Percentiles rank a stretch among this genome's conserved stretches.
Evolutionary conservation across 64 coral and sea anemone species (phyloP).

Genomic region (Actinia equina): DNA sequence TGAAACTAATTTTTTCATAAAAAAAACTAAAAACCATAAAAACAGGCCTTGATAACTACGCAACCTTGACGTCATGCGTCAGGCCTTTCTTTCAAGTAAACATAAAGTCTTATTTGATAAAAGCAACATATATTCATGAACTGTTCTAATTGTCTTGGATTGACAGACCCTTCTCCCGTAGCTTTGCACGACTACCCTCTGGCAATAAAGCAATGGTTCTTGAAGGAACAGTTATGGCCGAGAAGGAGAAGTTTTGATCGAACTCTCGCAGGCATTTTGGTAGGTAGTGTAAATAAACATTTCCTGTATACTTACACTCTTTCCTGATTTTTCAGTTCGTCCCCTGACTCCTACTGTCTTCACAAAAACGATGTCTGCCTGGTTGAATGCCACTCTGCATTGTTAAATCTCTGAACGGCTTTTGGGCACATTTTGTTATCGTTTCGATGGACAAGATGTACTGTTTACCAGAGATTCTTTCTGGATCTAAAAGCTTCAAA

Average conservation of each 20-base stretch:
- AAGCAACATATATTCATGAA: too few relatives aligned
- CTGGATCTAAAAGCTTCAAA: not conserved
- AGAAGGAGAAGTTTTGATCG: not conserved
- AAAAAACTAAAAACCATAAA: too few relatives aligned
- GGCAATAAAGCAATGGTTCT: too few relatives aligned
- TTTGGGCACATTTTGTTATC: slow-evolving; percentile 41
- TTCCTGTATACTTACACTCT: slow-evolving; percentile 18
- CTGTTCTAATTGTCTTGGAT: too few relatives aligned
- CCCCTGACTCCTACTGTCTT: slow-evolving; percentile 22
- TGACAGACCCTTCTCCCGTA: too few relatives aligned
- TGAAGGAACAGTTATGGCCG: not conserved
- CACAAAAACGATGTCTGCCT: not conserved
- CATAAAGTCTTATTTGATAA: too few relatives aligned
- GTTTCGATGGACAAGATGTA: slow-evolving; percentile 46
- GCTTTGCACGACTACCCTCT: too few relatives aligned
- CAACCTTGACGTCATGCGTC: too few relatives aligned
- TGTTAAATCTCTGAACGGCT: slow-evolving; percentile 33
- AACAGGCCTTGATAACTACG: too few relatives aligned
- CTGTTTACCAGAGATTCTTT: slow-evolving; percentile 16
- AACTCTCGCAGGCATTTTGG: not conserved
- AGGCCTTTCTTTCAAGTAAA: too few relatives aligned
- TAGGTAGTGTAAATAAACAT: not conserved
- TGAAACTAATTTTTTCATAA: too few relatives aligned
- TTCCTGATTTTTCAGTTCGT: slow-evolving; percentile 34
- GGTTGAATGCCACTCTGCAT: slow-evolving; percentile 5